Evolutionary conservation across 23 tunicate species (phyloP).

Genomic region (Styela clava): DNA sequence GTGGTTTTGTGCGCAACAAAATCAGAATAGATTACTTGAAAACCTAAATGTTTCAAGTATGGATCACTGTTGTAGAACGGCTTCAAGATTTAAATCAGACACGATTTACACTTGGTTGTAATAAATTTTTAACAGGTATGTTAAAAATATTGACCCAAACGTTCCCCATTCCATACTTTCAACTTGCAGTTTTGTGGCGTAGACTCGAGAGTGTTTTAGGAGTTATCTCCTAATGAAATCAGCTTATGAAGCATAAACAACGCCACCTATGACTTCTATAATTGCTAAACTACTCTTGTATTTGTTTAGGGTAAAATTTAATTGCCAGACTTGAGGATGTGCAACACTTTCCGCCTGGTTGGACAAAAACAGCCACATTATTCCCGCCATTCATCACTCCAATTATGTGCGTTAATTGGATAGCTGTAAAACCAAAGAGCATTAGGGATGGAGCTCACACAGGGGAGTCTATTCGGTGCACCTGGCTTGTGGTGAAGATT

Average conservation of each 20-base stretch:
- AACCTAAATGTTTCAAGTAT: too few species aligned
- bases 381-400: neutral
- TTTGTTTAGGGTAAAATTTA: neutral
- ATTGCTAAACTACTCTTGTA: neutral
- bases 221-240: neutral
- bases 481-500: neutral
- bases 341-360: neutral
- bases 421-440: neutral
- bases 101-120: too few species aligned
- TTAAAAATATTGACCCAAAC: too few species aligned
- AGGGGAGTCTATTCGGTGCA: neutral
- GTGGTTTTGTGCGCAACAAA: neutral
- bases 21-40: too few species aligned
- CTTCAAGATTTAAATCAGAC: too few species aligned
- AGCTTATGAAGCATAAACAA: neutral
- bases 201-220: neutral
- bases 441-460: neutral
- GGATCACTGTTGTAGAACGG: too few species aligned
- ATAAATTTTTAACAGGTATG: too few species aligned
- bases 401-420: neutral
- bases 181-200: neutral
- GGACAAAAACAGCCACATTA: neutral
- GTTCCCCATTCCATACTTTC: neutral
- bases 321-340: neutral
- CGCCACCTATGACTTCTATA: neutral